Evolutionary conservation across 2,113 vertebrate genomes (phyloP), one percentile per base, ranked within the genome.

Genomic region (Malurus elegans): DNA sequence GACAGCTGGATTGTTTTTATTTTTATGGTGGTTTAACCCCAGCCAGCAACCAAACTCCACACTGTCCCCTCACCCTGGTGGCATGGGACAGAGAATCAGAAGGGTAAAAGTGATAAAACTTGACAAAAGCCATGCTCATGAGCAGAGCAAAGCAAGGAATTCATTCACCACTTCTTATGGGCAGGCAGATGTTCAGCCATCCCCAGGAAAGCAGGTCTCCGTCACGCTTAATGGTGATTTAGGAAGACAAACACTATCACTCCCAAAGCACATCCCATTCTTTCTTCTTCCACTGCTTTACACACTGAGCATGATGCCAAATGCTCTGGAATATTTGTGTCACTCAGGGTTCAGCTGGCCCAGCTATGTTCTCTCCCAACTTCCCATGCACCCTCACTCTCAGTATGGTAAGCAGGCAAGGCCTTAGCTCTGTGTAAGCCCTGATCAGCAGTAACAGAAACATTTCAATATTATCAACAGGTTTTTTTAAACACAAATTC

Each of bases 191-290:
- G 36, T 36, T 60, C 72, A 67, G 21, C 36, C 53, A 40, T 14
- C 10, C 19, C 28, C n/a, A 34, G 16, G 28, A 74, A 32, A 45
- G 23, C 50, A 29, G 7, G 32, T 23, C 24, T n/a, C 13, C 45
- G 17, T 66, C 36, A 25, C 0, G 1, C 6, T 9, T 74, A 8
- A 4, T 10, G 8, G 16, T 67, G 25, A 12, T 19, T 60, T 67
- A 9, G 44, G 61, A 74, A 53, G n/a, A 45, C 28, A 53, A 53
- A 47, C 4, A 3, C 3, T 13, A 4, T 45, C 16, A 21, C 13
- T 47, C 24, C 12, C 14, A 15, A 74, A 53, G 24, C 18, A 58
- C 38, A 14, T 14, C 38, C 19, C 45, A n/a, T 65, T 66, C 38
- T 45, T 67, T 20, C 53, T 50, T 58, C 51, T 75, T 54, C 9